Evolutionary conservation across 2,888 invertebrate genomes (phyloP).

Genomic region (Pterostichus madidus): DNA sequence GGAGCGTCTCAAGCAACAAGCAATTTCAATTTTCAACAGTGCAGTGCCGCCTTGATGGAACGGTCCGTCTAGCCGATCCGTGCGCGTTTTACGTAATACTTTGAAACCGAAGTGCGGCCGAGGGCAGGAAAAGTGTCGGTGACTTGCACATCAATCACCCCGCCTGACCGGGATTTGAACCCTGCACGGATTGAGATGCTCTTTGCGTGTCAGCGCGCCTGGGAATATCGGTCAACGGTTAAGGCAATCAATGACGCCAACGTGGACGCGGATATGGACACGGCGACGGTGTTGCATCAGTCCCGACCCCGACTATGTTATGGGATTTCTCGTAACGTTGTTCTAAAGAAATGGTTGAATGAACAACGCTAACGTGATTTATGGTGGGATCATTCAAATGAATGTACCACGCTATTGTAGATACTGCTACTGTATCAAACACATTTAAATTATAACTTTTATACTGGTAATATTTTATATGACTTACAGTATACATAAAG

Average conservation of each 20-base stretch:
- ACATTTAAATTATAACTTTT: slow-evolving; percentile 14
- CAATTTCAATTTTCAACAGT: slow-evolving; percentile 45
- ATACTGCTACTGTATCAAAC: slow-evolving; percentile 1
- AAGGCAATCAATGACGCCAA: slow-evolving; percentile 45
- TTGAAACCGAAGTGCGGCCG: slow-evolving; percentile 17
- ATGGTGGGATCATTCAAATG: slow-evolving; percentile 22
- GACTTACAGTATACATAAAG: too few species aligned
- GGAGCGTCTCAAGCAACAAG: slow-evolving; percentile 38
- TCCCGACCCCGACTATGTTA: not conserved
- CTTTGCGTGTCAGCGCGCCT: slow-evolving; percentile 46
- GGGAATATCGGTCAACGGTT: slow-evolving; percentile 58
- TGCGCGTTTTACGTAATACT: slow-evolving; percentile 64
- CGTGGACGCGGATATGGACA: not conserved
- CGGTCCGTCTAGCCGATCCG: slow-evolving; percentile 36
- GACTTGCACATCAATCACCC: slow-evolving; percentile 59
- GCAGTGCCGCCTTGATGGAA: not conserved
- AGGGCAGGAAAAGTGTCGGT: slow-evolving; percentile 21
- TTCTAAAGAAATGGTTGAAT: slow-evolving; percentile 22
- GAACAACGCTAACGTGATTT: slow-evolving; percentile 26
- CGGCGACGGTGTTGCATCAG: slow-evolving; percentile 11
- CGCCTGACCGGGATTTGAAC: slow-evolving; percentile 63
- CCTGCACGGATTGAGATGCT: slow-evolving; percentile 62
- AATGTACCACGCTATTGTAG: not conserved
- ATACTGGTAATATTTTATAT: not conserved
- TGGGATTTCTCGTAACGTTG: slow-evolving; percentile 16